phyloP scores from a whole-genome alignment of 2,113 vertebrate genomes.

The Galbula dea region DNA sequence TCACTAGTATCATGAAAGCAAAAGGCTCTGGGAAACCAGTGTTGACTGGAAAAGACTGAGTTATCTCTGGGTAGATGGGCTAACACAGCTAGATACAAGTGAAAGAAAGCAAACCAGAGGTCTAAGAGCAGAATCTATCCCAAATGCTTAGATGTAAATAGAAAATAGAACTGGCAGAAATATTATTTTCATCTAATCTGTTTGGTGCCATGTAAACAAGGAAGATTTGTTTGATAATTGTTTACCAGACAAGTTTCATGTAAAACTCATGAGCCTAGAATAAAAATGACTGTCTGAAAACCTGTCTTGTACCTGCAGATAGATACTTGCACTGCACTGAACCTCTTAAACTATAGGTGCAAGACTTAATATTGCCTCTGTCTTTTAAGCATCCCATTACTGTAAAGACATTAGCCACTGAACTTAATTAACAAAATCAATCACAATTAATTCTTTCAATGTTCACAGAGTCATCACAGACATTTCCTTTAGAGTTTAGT shows the following conservation, averaged over 20 bases:
- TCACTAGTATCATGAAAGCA: background rate
- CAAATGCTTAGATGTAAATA: background rate
- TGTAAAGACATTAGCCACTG: constrained; percentile 67
- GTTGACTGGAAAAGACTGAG: background rate
- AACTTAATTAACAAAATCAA: constrained; percentile 75
- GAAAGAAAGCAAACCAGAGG: background rate
- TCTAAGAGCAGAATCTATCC: background rate
- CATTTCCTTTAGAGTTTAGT: constrained; percentile 64
- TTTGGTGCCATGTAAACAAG: background rate
- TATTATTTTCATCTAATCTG: background rate
- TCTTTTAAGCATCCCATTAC: constrained; percentile 67
- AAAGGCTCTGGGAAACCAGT: background rate
- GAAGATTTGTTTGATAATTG: background rate
- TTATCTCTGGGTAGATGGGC: background rate
- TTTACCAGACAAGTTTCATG: background rate
- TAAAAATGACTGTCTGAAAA: background rate
- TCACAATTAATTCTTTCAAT: constrained; percentile 72
- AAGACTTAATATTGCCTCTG: constrained; percentile 45
- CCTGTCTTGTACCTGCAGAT: background rate
- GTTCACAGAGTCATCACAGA: constrained; percentile 51
- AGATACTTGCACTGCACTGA: background rate
- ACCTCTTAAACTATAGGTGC: constrained; percentile 29
- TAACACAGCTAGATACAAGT: background rate
- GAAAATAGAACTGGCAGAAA: background rate
- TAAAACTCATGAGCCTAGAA: background rate